A percentile compares a stretch with the other conserved stretches of the same genome.
Evolutionary conservation across 2,113 vertebrate genomes (phyloP).

Genomic region (Seriola rivoliana): DNA sequence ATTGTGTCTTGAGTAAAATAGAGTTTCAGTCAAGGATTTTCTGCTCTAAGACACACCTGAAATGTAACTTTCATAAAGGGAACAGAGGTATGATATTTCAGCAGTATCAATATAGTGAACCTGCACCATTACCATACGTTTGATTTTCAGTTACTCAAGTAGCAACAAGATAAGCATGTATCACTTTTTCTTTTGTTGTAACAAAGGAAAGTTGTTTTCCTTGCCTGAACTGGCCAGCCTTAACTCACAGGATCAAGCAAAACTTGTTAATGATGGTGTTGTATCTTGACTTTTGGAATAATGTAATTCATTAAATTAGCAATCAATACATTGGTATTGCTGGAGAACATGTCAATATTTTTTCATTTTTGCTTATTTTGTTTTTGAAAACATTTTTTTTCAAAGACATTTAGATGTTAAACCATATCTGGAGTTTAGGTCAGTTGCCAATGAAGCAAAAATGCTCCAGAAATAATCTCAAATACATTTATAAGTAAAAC

Average conservation of each 20-base stretch:
- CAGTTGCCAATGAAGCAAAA: not conserved
- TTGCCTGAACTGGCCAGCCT: no score
- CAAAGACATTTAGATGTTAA: not conserved
- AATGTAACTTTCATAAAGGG: not conserved
- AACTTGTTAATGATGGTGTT: not conserved
- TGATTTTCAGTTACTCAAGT: not conserved
- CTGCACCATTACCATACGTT: not conserved
- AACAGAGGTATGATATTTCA: not conserved
- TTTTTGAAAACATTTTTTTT: no score
- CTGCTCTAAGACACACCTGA: not conserved
- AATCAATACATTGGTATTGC: no score
- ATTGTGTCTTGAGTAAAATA: not conserved
- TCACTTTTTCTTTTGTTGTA: no score
- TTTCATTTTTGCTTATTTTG: not conserved
- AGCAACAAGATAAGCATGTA: not conserved
- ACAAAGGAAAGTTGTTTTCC: no score
- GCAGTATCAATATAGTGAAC: not conserved
- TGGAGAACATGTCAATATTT: not conserved
- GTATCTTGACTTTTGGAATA: no score
- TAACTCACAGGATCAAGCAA: no score
- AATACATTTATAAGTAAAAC: not conserved
- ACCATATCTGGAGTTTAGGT: not conserved
- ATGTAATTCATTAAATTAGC: no score
- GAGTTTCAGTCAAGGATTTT: not conserved
- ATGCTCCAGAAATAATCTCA: not conserved